Percentiles rank a stretch among this genome's conserved stretches.
Conservation (phyloP, 2,797 vertebrate species). For the Platalea minor region DNA sequence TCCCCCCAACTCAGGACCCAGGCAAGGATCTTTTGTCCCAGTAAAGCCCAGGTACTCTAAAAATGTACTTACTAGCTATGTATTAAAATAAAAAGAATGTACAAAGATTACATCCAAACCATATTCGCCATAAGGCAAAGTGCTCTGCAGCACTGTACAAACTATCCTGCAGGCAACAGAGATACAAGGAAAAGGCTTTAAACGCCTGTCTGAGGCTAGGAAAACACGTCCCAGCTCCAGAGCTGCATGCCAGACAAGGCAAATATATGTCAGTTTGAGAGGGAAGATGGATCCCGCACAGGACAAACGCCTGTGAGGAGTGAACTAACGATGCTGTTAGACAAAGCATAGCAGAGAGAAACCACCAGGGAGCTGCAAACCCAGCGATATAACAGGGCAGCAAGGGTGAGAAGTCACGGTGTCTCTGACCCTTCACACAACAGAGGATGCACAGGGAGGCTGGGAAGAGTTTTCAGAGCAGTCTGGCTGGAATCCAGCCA, state of each 20-base stretch:
- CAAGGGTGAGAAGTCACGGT: accelerated
- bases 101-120: background rate
- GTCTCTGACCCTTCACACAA: background rate
- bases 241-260: background rate
- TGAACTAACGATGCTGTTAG: background rate
- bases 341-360: background rate
- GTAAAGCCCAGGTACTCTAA: background rate
- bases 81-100: background rate
- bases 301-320: background rate
- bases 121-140: background rate
- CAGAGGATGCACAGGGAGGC: background rate
- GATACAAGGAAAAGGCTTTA: background rate
- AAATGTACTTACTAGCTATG: background rate
- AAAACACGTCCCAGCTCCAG: background rate
- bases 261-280: background rate
- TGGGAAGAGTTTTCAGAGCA: background rate
- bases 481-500: background rate
- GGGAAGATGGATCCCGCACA: background rate
- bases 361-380: background rate
- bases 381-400: background rate
- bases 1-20: background rate
- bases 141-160: background rate
- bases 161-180: background rate
- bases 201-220: background rate
- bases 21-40: background rate